Conservation (phyloP, 2,888 invertebrate genomes). For the Coenonympha glycerion region DNA sequence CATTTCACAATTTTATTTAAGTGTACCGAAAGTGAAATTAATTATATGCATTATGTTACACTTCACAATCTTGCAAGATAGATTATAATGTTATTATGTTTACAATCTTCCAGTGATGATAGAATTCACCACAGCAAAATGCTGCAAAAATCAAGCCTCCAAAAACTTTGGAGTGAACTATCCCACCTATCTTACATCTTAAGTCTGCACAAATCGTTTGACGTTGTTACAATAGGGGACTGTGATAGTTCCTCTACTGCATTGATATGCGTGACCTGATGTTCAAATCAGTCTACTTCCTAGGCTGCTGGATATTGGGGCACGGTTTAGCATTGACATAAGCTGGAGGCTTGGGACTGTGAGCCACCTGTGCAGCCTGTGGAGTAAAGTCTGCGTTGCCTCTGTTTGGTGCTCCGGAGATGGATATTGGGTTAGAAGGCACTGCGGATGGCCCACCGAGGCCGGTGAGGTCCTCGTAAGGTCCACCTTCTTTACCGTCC, state of each 20-base stretch:
- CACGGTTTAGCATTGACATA: constrained; percentile 78
- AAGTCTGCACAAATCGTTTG: not conserved
- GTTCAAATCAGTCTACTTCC: constrained; percentile 78
- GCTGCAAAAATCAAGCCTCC: too few relatives aligned
- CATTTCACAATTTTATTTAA: too few relatives aligned
- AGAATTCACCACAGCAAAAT: too few relatives aligned
- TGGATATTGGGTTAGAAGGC: constrained; percentile 83
- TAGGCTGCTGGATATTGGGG: constrained; percentile 88
- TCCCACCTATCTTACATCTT: not conserved
- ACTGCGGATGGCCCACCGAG: constrained; percentile 84
- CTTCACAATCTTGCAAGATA: too few relatives aligned
- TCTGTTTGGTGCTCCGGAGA: constrained; percentile 86
- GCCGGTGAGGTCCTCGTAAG: constrained; percentile 82
- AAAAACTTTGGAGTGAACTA: too few relatives aligned
- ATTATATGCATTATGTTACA: too few relatives aligned
- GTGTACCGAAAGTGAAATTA: too few relatives aligned
- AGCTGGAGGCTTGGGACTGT: constrained; percentile 86
- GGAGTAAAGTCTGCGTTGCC: constrained; percentile 92
- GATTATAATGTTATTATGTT: too few relatives aligned
- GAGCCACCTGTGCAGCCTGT: constrained; percentile 90
- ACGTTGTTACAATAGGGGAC: too few relatives aligned
- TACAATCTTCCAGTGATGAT: too few relatives aligned
- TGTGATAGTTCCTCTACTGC: too few relatives aligned
- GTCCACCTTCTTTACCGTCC: constrained; percentile 77
- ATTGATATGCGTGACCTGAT: constrained; percentile 32